Percentiles rank a stretch among this genome's conserved stretches.
Conservation (phyloP, 1,140 invertebrate genomes). For the Eriosoma lanigerum region DNA sequence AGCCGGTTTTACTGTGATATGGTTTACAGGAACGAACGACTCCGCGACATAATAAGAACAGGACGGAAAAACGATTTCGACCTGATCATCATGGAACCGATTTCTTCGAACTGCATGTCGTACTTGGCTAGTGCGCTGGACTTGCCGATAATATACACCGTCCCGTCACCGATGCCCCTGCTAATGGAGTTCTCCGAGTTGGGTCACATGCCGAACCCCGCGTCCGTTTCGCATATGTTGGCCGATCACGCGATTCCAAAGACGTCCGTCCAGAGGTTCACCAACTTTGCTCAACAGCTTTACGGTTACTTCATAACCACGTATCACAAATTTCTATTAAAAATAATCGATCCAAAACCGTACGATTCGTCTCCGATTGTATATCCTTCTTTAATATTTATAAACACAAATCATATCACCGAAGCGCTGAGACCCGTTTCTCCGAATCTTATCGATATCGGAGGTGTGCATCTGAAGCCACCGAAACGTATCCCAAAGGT, state of each 20-base stretch:
- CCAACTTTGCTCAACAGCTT: not conserved
- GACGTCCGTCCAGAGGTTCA: not conserved
- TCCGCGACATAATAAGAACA: not conserved
- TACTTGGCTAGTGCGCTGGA: not conserved
- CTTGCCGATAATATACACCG: not conserved
- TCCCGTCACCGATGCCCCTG: not conserved
- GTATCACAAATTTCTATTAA: no score
- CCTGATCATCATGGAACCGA: not conserved
- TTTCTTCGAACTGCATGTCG: not conserved
- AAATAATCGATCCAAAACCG: not conserved
- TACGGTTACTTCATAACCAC: not conserved
- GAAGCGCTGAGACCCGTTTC: not conserved
- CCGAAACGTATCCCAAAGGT: conserved; percentile 54
- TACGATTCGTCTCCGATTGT: not conserved
- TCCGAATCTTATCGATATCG: not conserved
- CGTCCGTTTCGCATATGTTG: not conserved
- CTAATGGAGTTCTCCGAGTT: not conserved
- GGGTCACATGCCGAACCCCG: not conserved
- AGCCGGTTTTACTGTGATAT: not conserved
- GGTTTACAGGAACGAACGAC: not conserved
- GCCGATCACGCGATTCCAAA: not conserved
- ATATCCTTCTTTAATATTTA: conserved; percentile 1
- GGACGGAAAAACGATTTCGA: not conserved
- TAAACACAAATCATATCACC: not conserved
- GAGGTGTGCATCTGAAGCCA: conserved; percentile 51